These are phyloP conservation scores for Anthoscopus minutus DNA, from an alignment of 2,113 vertebrate genomes.

Conservation along the genomic window DNA sequence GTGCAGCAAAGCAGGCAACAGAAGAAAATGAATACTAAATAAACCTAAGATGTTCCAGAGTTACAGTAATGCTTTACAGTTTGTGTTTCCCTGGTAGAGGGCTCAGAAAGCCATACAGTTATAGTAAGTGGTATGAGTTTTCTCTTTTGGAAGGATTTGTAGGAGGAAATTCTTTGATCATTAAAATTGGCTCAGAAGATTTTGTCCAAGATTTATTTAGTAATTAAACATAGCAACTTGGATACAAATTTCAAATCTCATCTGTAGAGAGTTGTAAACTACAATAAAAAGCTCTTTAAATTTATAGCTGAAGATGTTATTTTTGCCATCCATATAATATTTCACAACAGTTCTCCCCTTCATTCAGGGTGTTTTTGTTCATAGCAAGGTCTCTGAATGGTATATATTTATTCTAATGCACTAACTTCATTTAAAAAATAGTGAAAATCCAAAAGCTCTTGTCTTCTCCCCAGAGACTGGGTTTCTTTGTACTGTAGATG, in stretches of 20 bases:
- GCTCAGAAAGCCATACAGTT: background rate
- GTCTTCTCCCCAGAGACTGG: background rate
- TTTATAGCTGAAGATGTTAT: background rate
- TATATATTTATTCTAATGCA: background rate
- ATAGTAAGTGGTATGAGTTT: background rate
- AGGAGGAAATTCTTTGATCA: constrained; percentile 11
- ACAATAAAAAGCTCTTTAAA: background rate
- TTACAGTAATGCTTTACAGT: background rate
- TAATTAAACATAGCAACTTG: constrained; percentile 10
- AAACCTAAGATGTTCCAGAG: background rate
- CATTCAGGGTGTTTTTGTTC: background rate
- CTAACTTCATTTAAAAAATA: background rate
- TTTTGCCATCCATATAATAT: background rate
- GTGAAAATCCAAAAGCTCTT: background rate
- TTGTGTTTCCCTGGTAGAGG: background rate
- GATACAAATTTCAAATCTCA: background rate
- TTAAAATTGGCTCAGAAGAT: background rate
- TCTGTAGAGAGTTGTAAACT: background rate
- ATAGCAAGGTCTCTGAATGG: background rate
- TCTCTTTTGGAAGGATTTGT: constrained; percentile 15
- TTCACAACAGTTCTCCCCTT: background rate
- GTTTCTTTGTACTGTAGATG: background rate
- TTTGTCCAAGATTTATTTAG: constrained; percentile 33
- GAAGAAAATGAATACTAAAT: background rate
- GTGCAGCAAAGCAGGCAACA: background rate